These are phyloP conservation scores for Caenorhabditis inopinata DNA, from an alignment of 1,140 invertebrate species.

Conservation along the genomic window DNA sequence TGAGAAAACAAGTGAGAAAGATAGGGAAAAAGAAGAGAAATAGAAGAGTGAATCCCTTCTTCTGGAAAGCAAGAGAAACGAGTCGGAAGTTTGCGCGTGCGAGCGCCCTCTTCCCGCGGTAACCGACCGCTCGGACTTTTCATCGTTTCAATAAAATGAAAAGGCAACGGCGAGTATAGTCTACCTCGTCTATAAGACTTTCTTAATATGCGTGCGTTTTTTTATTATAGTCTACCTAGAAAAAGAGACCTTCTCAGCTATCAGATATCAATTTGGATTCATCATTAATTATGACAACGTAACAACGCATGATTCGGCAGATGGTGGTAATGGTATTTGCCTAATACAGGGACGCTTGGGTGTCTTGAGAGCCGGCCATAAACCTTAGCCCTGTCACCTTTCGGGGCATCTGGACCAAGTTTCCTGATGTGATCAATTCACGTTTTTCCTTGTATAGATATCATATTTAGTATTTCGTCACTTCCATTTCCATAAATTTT, in stretches of 20 bases:
- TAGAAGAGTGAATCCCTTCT: not conserved
- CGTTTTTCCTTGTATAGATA: too few species aligned
- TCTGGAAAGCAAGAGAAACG: not conserved
- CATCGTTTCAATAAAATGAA: conserved; percentile 17
- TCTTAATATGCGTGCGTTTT: not conserved
- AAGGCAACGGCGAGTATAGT: not conserved
- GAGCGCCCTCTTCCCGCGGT: not conserved
- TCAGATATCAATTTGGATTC: not conserved
- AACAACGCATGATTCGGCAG: too few species aligned
- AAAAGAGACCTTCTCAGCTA: too few species aligned
- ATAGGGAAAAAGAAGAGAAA: not conserved
- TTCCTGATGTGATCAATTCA: too few species aligned
- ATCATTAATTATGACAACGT: too few species aligned
- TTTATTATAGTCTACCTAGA: too few species aligned
- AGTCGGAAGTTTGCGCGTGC: conserved; percentile 10
- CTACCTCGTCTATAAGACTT: not conserved
- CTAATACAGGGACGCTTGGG: not conserved
- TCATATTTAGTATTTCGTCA: not conserved
- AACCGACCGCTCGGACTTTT: not conserved
- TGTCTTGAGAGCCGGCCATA: not conserved
- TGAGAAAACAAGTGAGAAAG: conserved; percentile 12
- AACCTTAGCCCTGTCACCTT: conserved; percentile 3
- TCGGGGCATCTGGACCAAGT: not conserved
- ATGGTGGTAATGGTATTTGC: not conserved
- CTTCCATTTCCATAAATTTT: not conserved